Conservation (phyloP, 2,797 vertebrate genomes). For the Otolemur crassicaudatus region DNA sequence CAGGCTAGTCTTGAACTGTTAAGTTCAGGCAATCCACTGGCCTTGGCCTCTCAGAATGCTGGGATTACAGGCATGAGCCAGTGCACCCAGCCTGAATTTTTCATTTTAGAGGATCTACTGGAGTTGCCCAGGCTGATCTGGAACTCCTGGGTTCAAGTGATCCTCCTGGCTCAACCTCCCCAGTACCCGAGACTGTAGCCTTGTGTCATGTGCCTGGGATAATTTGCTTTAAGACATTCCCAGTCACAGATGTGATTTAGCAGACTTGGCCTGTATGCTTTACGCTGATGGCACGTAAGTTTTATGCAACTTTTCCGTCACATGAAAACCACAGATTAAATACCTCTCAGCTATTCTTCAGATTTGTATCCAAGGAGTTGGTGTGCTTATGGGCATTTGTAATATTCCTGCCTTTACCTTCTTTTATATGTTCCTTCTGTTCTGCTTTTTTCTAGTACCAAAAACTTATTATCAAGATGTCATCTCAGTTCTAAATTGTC, state of each 20-base stretch:
- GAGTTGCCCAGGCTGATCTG: neutral
- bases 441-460: neutral
- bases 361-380: neutral
- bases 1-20: too few species aligned
- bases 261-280: neutral
- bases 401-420: neutral
- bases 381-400: neutral
- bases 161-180: neutral
- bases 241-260: neutral
- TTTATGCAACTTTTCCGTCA: neutral
- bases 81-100: too few species aligned
- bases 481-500: slow-evolving; percentile 51
- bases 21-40: too few species aligned
- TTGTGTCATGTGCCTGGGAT: neutral
- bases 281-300: neutral
- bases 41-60: too few species aligned
- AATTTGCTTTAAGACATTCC: neutral
- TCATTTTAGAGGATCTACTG: too few species aligned
- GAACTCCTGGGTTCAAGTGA: neutral
- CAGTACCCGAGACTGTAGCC: neutral
- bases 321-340: neutral
- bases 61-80: too few species aligned
- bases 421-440: neutral
- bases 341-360: neutral
- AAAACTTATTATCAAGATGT: neutral